These are phyloP conservation scores for Carassius carassius DNA, from an alignment of 2,113 vertebrate species.

Conservation along the genomic window DNA sequence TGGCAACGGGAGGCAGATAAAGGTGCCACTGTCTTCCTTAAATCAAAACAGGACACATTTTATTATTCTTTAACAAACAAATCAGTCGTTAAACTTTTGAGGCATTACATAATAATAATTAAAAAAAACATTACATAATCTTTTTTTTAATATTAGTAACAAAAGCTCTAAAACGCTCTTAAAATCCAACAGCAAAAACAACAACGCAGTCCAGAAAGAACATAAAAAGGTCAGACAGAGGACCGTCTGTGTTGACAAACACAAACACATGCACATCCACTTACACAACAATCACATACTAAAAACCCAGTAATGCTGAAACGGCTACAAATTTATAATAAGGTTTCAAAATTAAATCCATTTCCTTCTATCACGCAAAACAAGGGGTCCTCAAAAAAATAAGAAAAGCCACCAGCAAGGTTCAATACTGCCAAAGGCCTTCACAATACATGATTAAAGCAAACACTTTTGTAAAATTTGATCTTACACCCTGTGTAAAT, in stretches of 20 bases:
- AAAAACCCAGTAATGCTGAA: slow-evolving; percentile 25
- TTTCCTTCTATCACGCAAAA: neutral
- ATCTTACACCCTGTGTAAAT: neutral
- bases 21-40: neutral
- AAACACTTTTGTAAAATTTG: neutral
- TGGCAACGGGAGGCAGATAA: neutral
- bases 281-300: neutral
- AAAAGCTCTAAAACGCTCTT: slow-evolving; percentile 3
- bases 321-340: neutral
- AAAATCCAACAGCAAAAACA: slow-evolving; percentile 29
- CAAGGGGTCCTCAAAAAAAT: neutral
- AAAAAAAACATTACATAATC: slow-evolving; percentile 31
- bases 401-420: neutral
- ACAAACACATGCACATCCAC: neutral
- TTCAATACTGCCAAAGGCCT: neutral
- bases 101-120: slow-evolving; percentile 18
- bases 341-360: neutral
- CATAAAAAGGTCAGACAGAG: slow-evolving; percentile 30
- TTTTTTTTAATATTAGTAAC: slow-evolving; percentile 22
- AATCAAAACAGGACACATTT: slow-evolving; percentile 20
- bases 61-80: slow-evolving; percentile 33
- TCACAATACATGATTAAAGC: slow-evolving; percentile 33
- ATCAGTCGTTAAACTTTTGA: slow-evolving; percentile 27
- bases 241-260: neutral
- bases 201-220: neutral